A percentile compares a stretch with the other conserved stretches of the same genome.
Conservation (phyloP, 2,888 invertebrate species). For the Polia nebulosa region DNA sequence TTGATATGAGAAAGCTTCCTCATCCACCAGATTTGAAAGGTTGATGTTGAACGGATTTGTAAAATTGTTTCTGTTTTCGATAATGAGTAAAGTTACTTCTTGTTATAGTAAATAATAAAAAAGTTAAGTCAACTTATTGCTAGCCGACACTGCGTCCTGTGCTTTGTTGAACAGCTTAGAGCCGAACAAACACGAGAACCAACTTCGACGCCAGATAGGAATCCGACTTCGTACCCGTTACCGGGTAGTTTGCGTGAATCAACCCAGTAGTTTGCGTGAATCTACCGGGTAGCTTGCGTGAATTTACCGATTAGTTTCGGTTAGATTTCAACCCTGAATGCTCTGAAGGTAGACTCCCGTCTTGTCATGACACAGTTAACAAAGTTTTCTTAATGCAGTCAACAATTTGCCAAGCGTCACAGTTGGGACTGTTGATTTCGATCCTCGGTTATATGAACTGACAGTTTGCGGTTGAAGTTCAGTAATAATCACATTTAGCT, state of each 20-base stretch:
- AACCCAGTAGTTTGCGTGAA: no score
- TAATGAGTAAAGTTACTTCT: no score
- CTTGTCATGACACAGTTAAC: background rate
- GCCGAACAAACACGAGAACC: conserved; percentile 13
- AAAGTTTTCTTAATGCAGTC: background rate
- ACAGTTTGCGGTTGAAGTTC: conserved; percentile 2
- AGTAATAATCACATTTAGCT: background rate
- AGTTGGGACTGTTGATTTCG: background rate
- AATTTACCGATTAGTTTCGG: conserved; percentile 19
- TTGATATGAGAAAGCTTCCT: no score
- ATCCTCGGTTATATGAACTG: background rate
- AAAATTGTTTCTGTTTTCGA: no score
- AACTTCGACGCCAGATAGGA: conserved; percentile 21
- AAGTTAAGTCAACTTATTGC: no score
- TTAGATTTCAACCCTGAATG: conserved; percentile 2
- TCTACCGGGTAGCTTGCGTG: conserved; percentile 1
- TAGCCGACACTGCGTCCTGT: background rate
- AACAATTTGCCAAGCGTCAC: background rate
- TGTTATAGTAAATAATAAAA: no score
- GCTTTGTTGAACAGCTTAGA: conserved; percentile 1
- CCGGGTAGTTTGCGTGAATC: conserved; percentile 1
- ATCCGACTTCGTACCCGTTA: conserved; percentile 3
- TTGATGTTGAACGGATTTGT: no score
- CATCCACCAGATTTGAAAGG: no score
- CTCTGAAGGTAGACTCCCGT: background rate